Evolutionary conservation across 1,140 invertebrate species (phyloP), one percentile per base, ranked within the genome.

Genomic region (Plutomurus gul): DNA sequence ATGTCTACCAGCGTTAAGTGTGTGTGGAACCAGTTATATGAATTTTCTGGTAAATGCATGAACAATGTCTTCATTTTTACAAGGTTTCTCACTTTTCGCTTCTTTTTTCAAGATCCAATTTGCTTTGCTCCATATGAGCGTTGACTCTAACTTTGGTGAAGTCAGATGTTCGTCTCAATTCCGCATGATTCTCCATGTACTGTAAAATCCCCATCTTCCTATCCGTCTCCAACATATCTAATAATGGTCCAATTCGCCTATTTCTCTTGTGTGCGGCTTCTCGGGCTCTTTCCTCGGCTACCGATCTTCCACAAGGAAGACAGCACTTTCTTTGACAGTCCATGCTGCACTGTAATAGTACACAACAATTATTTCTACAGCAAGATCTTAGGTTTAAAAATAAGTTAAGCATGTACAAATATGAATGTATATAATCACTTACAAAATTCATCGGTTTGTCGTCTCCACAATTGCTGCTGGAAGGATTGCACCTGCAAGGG

Each of bases 201-300:
- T 39, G 74, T 5, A 47, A n/a, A 10, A 80, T 37, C 13, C n/a
- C 40, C 49, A 71, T 74, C 22, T 71, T 47, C 13, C 74, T n/a
- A 51, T 81, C 79, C 20, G 43, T 60, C n/a, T 81, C 73, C 47
- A 82, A 25, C 73, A 76, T 78, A 16, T 79, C 43, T 0, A 25
- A 5, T 3, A 82, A 36, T 13, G 33, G 46, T n/a, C 43, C 11
- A 1, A 36, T n/a, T 30, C 43, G 27, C 37, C 65, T 76, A 4
- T 5, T 22, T 1, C 37, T 16, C 3, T 37, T 3, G 22, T 20
- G 11, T 16, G n/a, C 27, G 13, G 11, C n/a, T n/a, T 36, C 27
- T n/a, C 1, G 16, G 13, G 4, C 1, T 3, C 7, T 65, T 65
- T 65, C 25, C 7, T 7, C 8, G 56, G 56, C 16, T 1, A 16